Evolutionary conservation across 1,140 invertebrate genomes (phyloP), one percentile per base, ranked within the genome.

Genomic region (Drosophila cardini): DNA sequence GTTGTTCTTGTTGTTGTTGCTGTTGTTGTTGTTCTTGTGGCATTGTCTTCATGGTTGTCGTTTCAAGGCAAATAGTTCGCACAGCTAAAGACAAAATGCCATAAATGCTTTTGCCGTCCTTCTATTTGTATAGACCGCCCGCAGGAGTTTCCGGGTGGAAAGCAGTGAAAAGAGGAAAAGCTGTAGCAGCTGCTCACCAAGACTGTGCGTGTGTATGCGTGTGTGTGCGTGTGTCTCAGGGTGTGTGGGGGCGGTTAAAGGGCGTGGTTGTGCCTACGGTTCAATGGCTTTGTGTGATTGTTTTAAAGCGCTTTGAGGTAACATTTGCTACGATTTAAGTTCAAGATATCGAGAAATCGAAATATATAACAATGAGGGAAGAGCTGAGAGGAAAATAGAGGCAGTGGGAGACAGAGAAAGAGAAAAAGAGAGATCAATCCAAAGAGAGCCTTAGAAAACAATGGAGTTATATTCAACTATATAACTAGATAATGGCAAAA

Each of bases 81-180:
- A 63, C 76, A 78, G 72, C 65, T 72, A 78, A 75, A 72, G 72
- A 78, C 76, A 78, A 78, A 78, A 78, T 78, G 76, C 76, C 73
- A 76, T 78, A 78, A 78, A 78, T 78, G 76, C 76, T 78, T 78
- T 76, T 74, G 69, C 52, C 36, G 53, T 72, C 69, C 48, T 72
- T 72, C 48, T 78, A 72, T 78, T 78, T 78, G 68, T 55, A 58
- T 40, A 67, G 42, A 15, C 40, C 26, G 58, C 36, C 34, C 4
- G 55, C 34, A 16, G 26, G 2, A 42, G 38, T 2, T 7, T 9
- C 0, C n/a, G 11, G 3, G 38, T 6, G 9, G 36, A 40, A 40
- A 40, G 38, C 9, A 40, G 38, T 11, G 3, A 40, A 38, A 42
- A 11, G 32, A 3, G 52, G 16, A 36, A 15, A 36, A 16, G 13